phyloP scores from a whole-genome alignment of 2,797 vertebrate species.

The Huso huso region DNA sequence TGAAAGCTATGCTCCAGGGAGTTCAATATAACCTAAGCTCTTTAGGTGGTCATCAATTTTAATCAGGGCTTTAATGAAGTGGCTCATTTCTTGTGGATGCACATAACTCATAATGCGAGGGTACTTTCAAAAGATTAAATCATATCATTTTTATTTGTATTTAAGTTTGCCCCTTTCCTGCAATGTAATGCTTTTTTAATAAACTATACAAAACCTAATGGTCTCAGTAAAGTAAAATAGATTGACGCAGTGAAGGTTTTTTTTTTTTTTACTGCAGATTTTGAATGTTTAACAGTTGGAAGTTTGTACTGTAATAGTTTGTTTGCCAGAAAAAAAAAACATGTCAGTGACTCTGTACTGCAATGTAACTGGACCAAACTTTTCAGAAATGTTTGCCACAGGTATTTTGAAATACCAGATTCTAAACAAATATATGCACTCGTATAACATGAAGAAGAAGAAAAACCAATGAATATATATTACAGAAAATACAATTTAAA shows the following conservation, averaged over 20 bases:
- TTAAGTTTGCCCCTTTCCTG: conserved; percentile 33
- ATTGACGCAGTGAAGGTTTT: conserved; percentile 44
- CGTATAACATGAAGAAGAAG: too few relatives aligned
- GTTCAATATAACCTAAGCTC: conserved; percentile 49
- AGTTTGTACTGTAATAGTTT: too few relatives aligned
- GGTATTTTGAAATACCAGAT: too few relatives aligned
- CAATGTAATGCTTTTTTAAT: conserved; percentile 27
- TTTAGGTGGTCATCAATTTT: conserved; percentile 73
- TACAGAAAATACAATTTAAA: too few relatives aligned
- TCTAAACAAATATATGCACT: too few relatives aligned
- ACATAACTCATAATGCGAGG: conserved; percentile 69
- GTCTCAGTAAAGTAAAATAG: conserved; percentile 45
- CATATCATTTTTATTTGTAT: conserved; percentile 50
- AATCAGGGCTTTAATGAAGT: conserved; percentile 76
- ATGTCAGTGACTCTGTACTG: too few relatives aligned
- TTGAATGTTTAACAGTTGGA: not conserved
- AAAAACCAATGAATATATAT: too few relatives aligned
- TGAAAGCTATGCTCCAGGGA: conserved; percentile 71
- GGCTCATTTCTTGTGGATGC: conserved; percentile 69
- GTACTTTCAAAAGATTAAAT: conserved; percentile 45
- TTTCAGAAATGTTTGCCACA: too few relatives aligned
- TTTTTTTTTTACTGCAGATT: conserved; percentile 33
- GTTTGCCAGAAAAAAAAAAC: too few relatives aligned
- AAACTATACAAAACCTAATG: conserved; percentile 62
- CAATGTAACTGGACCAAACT: too few relatives aligned